Conservation (phyloP, 2,797 vertebrate genomes). For the Lacerta bilineata region DNA sequence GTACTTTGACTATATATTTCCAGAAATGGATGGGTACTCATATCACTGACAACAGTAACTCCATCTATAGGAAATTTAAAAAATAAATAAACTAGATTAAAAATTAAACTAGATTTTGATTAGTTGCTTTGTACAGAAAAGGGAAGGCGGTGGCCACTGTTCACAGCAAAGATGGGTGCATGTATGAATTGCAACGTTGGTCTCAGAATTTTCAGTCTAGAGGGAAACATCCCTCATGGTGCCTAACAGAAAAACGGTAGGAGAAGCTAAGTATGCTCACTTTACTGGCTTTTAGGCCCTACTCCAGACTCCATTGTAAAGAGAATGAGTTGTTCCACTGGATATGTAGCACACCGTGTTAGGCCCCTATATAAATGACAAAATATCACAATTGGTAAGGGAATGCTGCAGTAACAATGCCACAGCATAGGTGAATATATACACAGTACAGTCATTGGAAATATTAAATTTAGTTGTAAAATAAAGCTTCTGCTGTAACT, state of each 20-base stretch:
- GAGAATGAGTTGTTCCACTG: constrained; percentile 21
- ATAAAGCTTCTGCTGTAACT: not conserved
- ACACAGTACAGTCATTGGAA: not conserved
- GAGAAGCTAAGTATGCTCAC: constrained; percentile 16
- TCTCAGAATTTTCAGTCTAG: not conserved
- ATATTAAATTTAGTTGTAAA: not conserved
- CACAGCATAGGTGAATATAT: not conserved
- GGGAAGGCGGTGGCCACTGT: not conserved
- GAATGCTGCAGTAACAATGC: not conserved
- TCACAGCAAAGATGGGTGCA: not conserved
- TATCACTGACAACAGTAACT: not conserved
- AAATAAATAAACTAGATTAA: not conserved
- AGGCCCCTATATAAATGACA: constrained; percentile 11
- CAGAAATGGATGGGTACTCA: not conserved
- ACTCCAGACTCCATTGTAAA: constrained; percentile 20
- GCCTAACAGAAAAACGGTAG: not conserved
- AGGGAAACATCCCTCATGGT: not conserved
- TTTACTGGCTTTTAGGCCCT: constrained; percentile 19
- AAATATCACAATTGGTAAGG: constrained; percentile 16
- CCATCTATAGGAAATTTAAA: not conserved
- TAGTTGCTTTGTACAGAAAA: not conserved
- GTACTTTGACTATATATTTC: not conserved
- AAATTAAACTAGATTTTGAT: not conserved
- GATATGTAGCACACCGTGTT: not conserved
- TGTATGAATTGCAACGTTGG: not conserved